Conservation (phyloP, 1,140 invertebrate species). For the Hylaeus anthracinus region DNA sequence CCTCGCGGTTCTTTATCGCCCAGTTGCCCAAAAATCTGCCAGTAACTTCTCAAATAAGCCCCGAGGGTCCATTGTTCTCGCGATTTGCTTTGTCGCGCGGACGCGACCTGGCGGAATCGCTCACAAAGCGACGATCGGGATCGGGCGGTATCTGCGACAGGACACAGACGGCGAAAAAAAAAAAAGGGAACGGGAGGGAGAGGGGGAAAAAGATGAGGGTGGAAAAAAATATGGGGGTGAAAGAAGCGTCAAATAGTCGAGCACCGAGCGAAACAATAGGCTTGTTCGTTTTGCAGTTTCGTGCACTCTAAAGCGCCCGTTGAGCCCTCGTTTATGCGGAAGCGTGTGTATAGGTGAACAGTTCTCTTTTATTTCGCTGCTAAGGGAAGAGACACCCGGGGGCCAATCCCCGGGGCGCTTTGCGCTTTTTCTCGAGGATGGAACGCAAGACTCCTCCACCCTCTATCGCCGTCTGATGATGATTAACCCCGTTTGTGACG, state of each 20-base stretch:
- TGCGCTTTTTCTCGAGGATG: constrained; percentile 35
- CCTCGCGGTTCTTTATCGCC: not conserved
- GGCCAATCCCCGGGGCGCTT: constrained; percentile 19
- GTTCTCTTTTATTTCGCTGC: constrained; percentile 41
- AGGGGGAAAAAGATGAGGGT: not conserved
- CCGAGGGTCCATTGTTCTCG: constrained; percentile 28
- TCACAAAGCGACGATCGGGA: constrained; percentile 29
- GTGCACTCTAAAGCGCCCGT: constrained; percentile 46
- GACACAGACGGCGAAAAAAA: not conserved
- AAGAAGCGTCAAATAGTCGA: constrained; percentile 46
- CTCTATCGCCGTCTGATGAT: constrained; percentile 49
- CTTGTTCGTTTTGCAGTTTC: constrained; percentile 55
- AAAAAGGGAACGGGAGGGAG: not conserved
- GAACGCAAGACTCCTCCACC: constrained; percentile 29
- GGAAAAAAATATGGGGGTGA: not conserved
- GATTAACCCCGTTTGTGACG: constrained; percentile 51
- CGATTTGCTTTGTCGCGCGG: constrained; percentile 24
- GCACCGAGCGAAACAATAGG: constrained; percentile 50
- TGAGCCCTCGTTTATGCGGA: constrained; percentile 58
- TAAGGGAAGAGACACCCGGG: constrained; percentile 17
- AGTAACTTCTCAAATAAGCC: constrained; percentile 44
- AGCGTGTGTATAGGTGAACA: constrained; percentile 46
- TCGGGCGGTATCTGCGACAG: not conserved
- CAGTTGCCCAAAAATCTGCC: constrained; percentile 17
- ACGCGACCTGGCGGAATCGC: constrained; percentile 27